A percentile compares a stretch with the other conserved stretches of the same genome.
Conservation (phyloP, 2,888 invertebrate species). For the Stratiomys singularior region DNA sequence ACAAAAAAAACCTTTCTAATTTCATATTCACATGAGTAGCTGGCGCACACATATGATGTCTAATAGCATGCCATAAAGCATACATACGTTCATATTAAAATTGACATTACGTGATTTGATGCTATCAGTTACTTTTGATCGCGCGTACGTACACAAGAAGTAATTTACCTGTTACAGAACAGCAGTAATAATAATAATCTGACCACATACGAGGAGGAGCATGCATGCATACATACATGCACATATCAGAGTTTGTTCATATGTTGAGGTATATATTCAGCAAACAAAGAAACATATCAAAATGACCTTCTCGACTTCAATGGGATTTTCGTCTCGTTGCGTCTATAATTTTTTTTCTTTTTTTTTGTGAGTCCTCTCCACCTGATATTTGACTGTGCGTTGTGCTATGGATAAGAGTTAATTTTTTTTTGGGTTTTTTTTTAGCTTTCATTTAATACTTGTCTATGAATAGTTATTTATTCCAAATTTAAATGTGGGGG, state of each 20-base stretch:
- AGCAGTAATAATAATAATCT: constrained; percentile 19
- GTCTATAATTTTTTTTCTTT: too few species aligned
- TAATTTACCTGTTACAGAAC: constrained; percentile 37
- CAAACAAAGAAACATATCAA: constrained; percentile 42
- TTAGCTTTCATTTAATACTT: background rate
- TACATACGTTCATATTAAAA: constrained; percentile 50
- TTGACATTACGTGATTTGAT: constrained; percentile 52
- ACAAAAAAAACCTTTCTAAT: constrained; percentile 35
- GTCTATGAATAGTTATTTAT: background rate
- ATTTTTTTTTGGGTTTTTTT: constrained; percentile 2
- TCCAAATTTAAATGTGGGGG: constrained; percentile 19
- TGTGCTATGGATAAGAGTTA: background rate
- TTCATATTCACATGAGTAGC: constrained; percentile 43
- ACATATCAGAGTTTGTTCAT: background rate
- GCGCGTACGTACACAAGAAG: constrained; percentile 32
- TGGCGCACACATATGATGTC: constrained; percentile 36
- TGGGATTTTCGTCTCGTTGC: constrained; percentile 16
- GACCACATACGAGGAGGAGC: constrained; percentile 11
- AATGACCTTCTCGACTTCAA: constrained; percentile 51
- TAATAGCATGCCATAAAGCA: constrained; percentile 42
- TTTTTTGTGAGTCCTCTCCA: background rate
- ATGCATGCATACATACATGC: background rate
- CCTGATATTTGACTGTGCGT: background rate
- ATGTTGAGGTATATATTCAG: background rate
- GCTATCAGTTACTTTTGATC: constrained; percentile 50